Percentiles rank a stretch among this genome's conserved stretches.
These are phyloP conservation scores for Carcinoscorpius rotundicauda DNA, from an alignment of 1,140 invertebrate species.

Conservation along the genomic window DNA sequence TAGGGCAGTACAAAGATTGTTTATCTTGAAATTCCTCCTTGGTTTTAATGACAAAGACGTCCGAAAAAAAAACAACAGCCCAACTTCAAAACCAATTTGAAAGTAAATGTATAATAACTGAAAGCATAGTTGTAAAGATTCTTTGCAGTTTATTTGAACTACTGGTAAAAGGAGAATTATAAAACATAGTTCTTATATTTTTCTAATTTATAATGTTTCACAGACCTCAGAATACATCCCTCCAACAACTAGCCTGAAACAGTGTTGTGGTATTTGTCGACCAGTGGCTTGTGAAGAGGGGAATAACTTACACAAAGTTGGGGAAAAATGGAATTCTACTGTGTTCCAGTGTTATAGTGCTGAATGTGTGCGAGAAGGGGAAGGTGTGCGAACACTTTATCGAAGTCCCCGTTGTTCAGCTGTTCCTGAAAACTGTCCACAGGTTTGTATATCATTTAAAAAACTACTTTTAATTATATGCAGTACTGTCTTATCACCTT, in stretches of 20 bases:
- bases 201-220: background rate
- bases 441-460: background rate
- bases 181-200: no score
- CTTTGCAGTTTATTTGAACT: no score
- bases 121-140: no score
- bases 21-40: no score
- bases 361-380: constrained; percentile 11
- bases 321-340: constrained; percentile 2
- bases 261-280: background rate
- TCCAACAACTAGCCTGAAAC: background rate
- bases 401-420: constrained; percentile 16
- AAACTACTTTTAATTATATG: no score
- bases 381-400: constrained; percentile 19
- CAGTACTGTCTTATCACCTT: no score
- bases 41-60: no score
- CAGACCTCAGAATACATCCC: background rate
- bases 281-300: constrained; percentile 36
- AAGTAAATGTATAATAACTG: no score
- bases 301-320: constrained; percentile 9
- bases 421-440: constrained; percentile 14
- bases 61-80: no score
- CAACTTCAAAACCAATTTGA: no score
- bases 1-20: no score
- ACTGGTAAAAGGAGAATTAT: no score
- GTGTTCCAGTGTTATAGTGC: background rate